A percentile compares a stretch with the other conserved stretches of the same genome.
These are phyloP conservation scores for Unio pictorum DNA, from an alignment of 2,888 invertebrate species.

Conservation along the genomic window DNA sequence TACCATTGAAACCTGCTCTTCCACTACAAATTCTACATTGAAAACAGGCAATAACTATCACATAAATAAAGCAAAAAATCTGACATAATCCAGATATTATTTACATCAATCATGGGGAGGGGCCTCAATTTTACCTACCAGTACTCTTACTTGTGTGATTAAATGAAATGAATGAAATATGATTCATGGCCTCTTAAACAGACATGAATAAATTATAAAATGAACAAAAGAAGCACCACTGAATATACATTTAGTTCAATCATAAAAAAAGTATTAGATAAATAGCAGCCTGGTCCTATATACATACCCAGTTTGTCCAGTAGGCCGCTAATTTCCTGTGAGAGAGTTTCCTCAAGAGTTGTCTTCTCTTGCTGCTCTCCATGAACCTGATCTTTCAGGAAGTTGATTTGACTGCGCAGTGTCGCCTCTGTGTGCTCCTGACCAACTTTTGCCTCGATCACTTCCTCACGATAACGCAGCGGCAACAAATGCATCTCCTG, in stretches of 20 bases:
- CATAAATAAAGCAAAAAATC: too few relatives aligned
- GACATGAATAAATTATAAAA: too few relatives aligned
- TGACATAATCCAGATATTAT: too few relatives aligned
- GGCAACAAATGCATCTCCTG: conserved; percentile 91
- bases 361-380: conserved; percentile 76
- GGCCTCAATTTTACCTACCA: too few relatives aligned
- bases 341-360: conserved; percentile 74
- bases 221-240: too few relatives aligned
- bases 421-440: conserved; percentile 83
- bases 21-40: too few relatives aligned
- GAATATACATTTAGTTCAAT: not conserved
- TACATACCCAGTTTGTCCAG: conserved; percentile 69
- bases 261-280: not conserved
- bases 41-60: too few relatives aligned
- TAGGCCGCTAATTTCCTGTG: conserved; percentile 73
- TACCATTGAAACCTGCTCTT: too few relatives aligned
- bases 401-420: conserved; percentile 76
- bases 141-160: too few relatives aligned
- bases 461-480: conserved; percentile 88
- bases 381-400: conserved; percentile 73
- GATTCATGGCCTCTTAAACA: too few relatives aligned
- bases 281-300: not conserved
- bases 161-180: too few relatives aligned
- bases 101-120: too few relatives aligned
- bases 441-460: conserved; percentile 92